phyloP scores from a whole-genome alignment of 2,888 invertebrate species.

The Orthonychiurus folsomi region DNA sequence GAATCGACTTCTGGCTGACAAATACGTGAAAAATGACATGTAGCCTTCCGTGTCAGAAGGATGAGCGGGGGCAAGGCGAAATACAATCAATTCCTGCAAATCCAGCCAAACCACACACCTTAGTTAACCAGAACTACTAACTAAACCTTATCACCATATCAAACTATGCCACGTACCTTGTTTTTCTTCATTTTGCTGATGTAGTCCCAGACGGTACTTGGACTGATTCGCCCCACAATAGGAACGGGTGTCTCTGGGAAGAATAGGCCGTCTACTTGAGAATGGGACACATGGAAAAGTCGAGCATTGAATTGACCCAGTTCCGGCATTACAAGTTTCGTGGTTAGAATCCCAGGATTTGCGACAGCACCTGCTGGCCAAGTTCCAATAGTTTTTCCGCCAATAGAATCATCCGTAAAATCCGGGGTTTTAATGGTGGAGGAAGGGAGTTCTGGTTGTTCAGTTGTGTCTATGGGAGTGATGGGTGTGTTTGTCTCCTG shows the following conservation, averaged over 20 bases:
- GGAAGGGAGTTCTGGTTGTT: conserved; percentile 37
- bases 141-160: conserved; percentile 4
- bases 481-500: no score
- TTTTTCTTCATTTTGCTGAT: conserved; percentile 80
- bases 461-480: conserved; percentile 14
- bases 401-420: no score
- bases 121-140: conserved; percentile 10
- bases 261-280: conserved; percentile 24
- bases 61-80: conserved; percentile 69
- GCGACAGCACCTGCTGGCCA: conserved; percentile 15
- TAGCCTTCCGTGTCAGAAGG: conserved; percentile 77
- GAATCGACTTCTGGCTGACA: conserved; percentile 59
- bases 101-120: no score
- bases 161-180: conserved; percentile 48
- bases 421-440: conserved; percentile 40
- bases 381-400: conserved; percentile 15
- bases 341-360: conserved; percentile 23
- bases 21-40: conserved; percentile 74
- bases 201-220: conserved; percentile 86
- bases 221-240: conserved; percentile 83
- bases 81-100: conserved; percentile 63
- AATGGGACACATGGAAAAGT: conserved; percentile 33
- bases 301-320: conserved; percentile 33
- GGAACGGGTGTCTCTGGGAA: conserved; percentile 38
- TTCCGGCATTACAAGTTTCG: conserved; percentile 36